Evolutionary conservation across 2,113 vertebrate species (phyloP).

Genomic region (Ramphastos sulfuratus): DNA sequence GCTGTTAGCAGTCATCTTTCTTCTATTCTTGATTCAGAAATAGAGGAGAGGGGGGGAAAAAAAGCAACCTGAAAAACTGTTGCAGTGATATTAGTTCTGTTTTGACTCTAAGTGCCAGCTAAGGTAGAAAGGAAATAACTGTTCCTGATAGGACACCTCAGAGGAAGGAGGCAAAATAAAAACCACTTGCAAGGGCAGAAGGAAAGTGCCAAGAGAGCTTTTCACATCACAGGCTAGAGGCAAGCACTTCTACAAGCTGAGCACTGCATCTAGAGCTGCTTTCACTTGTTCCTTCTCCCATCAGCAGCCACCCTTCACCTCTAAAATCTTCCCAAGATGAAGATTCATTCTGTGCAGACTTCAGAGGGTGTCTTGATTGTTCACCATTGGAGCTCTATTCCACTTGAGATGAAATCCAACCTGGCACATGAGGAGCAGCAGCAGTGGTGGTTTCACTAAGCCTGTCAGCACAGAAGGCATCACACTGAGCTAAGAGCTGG

Average conservation of each 20-base stretch:
- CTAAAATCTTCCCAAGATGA: not conserved
- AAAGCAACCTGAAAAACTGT: not conserved
- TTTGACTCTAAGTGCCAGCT: not conserved
- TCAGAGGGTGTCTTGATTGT: conserved; percentile 2
- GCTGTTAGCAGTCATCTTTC: not conserved
- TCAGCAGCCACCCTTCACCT: not conserved
- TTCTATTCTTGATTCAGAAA: not conserved
- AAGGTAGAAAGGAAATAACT: not conserved
- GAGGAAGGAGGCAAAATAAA: not conserved
- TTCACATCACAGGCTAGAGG: not conserved
- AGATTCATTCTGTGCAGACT: not conserved
- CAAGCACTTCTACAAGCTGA: not conserved
- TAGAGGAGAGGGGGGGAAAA: not conserved
- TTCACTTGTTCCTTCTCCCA: not conserved
- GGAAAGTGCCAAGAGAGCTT: not conserved
- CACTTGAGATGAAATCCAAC: not conserved
- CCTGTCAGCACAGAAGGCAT: not conserved
- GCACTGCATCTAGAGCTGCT: not conserved
- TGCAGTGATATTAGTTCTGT: not conserved
- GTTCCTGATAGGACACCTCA: not conserved
- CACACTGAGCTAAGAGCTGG: not conserved
- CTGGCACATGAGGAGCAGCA: not conserved
- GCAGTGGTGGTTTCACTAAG: not conserved
- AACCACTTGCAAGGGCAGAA: not conserved
- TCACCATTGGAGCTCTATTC: not conserved